Percentiles rank a stretch among this genome's conserved stretches.
Evolutionary conservation across 2,888 invertebrate species (phyloP).

Genomic region (Osmoderma eremita): DNA sequence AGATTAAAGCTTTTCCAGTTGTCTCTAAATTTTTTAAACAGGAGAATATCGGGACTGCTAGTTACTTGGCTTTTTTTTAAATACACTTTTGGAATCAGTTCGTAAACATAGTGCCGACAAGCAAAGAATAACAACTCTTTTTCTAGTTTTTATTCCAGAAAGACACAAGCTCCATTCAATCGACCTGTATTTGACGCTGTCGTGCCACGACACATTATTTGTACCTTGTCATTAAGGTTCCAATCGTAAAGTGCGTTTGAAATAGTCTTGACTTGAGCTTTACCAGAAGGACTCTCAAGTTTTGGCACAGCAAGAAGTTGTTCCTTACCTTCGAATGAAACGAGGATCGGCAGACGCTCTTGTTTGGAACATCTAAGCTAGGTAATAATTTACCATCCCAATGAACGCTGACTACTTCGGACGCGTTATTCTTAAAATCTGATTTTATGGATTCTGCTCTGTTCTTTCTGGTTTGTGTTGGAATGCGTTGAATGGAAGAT

Average conservation of each 20-base stretch:
- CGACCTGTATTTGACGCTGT: slow-evolving; percentile 48
- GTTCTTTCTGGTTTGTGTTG: too few relatives aligned
- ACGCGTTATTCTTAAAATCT: slow-evolving; percentile 43
- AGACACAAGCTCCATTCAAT: too few relatives aligned
- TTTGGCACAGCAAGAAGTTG: too few relatives aligned
- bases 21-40: too few relatives aligned
- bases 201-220: slow-evolving; percentile 50
- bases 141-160: too few relatives aligned
- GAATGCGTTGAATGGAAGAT: slow-evolving; percentile 24
- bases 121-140: neutral
- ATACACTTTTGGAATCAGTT: slow-evolving; percentile 45
- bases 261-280: slow-evolving; percentile 8
- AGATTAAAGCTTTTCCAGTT: too few relatives aligned
- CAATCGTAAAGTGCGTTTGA: slow-evolving; percentile 19
- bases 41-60: slow-evolving; percentile 47
- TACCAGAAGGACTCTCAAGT: too few relatives aligned
- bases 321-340: slow-evolving; percentile 47
- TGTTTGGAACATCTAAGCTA: slow-evolving; percentile 41
- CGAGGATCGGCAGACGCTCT: slow-evolving; percentile 52
- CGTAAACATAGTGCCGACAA: slow-evolving; percentile 40
- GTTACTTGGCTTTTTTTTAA: slow-evolving; percentile 43
- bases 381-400: slow-evolving; percentile 28
- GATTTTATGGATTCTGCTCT: too few relatives aligned
- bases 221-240: slow-evolving; percentile 42
- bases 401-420: slow-evolving; percentile 43